phyloP scores from a whole-genome alignment of 2,797 vertebrate species.

The Leptodactylus fallax region DNA sequence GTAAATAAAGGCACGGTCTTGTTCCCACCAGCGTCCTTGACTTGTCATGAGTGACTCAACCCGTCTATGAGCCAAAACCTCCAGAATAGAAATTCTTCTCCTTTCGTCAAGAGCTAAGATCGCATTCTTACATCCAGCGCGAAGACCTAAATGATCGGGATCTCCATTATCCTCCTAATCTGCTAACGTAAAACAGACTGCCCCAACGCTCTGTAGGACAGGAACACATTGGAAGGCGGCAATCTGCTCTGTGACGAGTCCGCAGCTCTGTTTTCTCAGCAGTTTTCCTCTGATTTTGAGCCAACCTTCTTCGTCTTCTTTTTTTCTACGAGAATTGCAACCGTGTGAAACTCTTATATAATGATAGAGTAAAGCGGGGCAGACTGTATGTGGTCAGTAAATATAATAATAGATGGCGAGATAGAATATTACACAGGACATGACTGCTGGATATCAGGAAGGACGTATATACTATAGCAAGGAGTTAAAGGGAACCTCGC shows the following conservation, averaged over 20 bases:
- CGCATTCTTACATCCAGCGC: neutral
- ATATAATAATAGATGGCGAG: neutral
- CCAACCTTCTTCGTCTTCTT: slow-evolving; percentile 15
- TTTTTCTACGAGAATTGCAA: neutral
- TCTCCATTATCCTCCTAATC: neutral
- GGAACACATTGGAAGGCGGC: neutral
- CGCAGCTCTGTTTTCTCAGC: neutral
- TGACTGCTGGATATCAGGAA: neutral
- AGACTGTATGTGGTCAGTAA: neutral
- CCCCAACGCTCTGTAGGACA: neutral
- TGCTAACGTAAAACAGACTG: slow-evolving; percentile 11
- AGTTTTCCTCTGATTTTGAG: slow-evolving; percentile 6
- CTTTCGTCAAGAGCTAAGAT: too few species aligned
- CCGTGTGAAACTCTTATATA: slow-evolving; percentile 16
- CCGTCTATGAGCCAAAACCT: neutral
- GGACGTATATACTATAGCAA: neutral
- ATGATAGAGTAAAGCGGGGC: neutral
- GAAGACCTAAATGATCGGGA: neutral
- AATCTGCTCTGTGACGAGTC: neutral
- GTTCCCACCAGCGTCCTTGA: slow-evolving; percentile 3
- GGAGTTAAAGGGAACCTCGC: too few species aligned
- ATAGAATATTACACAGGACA: neutral
- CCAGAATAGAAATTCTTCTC: slow-evolving; percentile 16
- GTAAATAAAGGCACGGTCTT: slow-evolving; percentile 6
- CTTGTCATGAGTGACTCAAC: neutral